phyloP scores from a whole-genome alignment of 2,888 invertebrate species.

The Xestia sexstrigata region DNA sequence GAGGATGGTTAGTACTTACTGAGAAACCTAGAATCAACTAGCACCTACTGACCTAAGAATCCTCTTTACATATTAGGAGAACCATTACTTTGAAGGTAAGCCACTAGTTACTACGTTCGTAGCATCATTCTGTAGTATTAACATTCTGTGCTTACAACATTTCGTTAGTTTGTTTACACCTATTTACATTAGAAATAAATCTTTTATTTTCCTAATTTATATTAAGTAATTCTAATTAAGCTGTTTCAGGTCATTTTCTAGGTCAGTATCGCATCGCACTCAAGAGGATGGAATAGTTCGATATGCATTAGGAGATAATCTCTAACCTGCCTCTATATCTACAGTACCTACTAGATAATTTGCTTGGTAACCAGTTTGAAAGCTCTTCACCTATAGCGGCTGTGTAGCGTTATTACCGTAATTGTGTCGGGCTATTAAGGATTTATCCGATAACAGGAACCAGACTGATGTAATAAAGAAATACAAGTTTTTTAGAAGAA shows the following conservation, averaged over 20 bases:
- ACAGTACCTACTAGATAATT: constrained; percentile 19
- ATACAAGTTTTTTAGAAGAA: neutral
- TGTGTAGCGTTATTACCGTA: constrained; percentile 32
- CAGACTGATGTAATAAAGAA: constrained; percentile 12
- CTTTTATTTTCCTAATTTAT: neutral
- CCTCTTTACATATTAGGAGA: constrained; percentile 40
- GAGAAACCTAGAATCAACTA: constrained; percentile 37
- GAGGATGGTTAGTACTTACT: constrained; percentile 25
- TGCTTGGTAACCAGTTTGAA: constrained; percentile 37
- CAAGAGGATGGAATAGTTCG: neutral
- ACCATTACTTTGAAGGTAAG: constrained; percentile 58
- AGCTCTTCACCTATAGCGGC: constrained; percentile 12
- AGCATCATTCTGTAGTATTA: constrained; percentile 18
- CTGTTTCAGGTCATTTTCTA: neutral
- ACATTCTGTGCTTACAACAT: constrained; percentile 4
- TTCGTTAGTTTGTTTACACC: neutral
- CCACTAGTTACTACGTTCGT: constrained; percentile 40
- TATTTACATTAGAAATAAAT: neutral
- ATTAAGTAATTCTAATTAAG: neutral
- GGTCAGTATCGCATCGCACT: constrained; percentile 3
- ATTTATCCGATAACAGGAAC: constrained; percentile 19
- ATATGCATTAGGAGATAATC: constrained; percentile 1
- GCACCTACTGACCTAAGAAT: constrained; percentile 37
- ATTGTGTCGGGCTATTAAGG: constrained; percentile 29
- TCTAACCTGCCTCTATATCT: constrained; percentile 2